Evolutionary conservation across 1,140 invertebrate species (phyloP), one percentile per base, ranked within the genome.

Genomic region (Penaeus indicus): DNA sequence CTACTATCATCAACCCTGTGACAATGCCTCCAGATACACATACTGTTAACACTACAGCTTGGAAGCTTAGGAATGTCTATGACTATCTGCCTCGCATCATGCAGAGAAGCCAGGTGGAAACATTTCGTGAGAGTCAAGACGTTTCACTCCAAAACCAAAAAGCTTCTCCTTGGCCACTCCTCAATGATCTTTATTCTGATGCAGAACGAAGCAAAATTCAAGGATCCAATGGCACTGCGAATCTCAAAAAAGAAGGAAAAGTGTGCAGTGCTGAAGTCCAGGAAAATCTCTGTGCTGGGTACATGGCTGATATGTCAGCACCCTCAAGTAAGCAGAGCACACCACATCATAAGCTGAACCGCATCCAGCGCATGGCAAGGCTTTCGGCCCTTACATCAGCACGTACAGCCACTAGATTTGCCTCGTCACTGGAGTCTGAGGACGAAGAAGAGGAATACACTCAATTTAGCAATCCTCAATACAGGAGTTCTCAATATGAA

Each of bases 221-320:
- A 60, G 19, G 47, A 19, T 18, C n/a, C 38, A 18, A 18, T 47
- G 54, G 7, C 38, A 80, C 38, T 8, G 54, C 4, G 32, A 80
- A 25, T 80, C 7, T 22, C 21, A 60, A 72, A 32, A 32, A 72
- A 18, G 32, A n/a, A 72, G 67, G 32, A 72, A 72, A 72, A 25
- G 21, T 72, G 10, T 16, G n/a, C 10, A 32, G n/a, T 54, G 19
- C 78, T 22, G 78, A 80, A 8, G 5, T 80, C 25, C 78, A 80
- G 47, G 78, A 61, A 7, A 42, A 32, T 25, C 25, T 80, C 5
- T 54, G 54, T 47, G 22, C 78, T 42, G 78, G 78, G 5, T 80
- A 80, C 16, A 47, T 80, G 42, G 78, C 38, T 18, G 78, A 80
- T 61, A 25, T 54, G 25, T 80, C 78, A 22, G 25, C 78, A 22